A percentile compares a stretch with the other conserved stretches of the same genome.
These are phyloP conservation scores for Crypturellus tataupa DNA, from an alignment of 2,797 vertebrate genomes.

Conservation along the genomic window DNA sequence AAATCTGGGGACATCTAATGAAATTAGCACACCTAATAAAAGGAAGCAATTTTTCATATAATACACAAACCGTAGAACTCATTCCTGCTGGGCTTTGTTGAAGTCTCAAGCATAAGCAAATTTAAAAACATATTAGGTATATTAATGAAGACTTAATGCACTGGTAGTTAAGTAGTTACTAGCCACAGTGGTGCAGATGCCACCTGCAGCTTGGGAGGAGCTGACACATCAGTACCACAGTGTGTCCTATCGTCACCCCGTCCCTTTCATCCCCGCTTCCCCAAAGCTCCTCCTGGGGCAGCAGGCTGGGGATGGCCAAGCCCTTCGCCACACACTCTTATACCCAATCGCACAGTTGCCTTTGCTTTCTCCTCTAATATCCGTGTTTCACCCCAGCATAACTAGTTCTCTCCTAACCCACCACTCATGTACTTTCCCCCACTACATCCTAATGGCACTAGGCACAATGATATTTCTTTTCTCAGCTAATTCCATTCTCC, in stretches of 20 bases:
- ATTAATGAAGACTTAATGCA: background rate
- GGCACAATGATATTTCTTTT: background rate
- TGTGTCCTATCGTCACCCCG: background rate
- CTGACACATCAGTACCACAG: background rate
- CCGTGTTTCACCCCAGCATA: background rate
- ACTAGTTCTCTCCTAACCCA: background rate
- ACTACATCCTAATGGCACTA: background rate
- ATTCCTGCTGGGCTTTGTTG: background rate
- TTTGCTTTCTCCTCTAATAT: background rate
- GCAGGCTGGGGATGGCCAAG: background rate
- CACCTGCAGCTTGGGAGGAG: background rate
- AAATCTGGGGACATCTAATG: background rate
- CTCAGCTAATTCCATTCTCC: background rate
- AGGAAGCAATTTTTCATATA: slow-evolving; percentile 33
- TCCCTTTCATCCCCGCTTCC: background rate
- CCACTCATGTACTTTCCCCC: background rate
- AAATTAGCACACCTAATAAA: background rate
- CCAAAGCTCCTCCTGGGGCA: background rate
- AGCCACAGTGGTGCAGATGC: background rate
- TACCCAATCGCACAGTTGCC: background rate
- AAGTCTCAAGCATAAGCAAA: slow-evolving; percentile 34
- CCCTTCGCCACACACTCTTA: background rate
- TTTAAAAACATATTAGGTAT: slow-evolving; percentile 2
- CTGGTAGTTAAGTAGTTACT: background rate
- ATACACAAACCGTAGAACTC: background rate